A percentile compares a stretch with the other conserved stretches of the same genome.
These are phyloP conservation scores for Orcinus orca DNA, from an alignment of 2,113 vertebrate species.

Conservation along the genomic window DNA sequence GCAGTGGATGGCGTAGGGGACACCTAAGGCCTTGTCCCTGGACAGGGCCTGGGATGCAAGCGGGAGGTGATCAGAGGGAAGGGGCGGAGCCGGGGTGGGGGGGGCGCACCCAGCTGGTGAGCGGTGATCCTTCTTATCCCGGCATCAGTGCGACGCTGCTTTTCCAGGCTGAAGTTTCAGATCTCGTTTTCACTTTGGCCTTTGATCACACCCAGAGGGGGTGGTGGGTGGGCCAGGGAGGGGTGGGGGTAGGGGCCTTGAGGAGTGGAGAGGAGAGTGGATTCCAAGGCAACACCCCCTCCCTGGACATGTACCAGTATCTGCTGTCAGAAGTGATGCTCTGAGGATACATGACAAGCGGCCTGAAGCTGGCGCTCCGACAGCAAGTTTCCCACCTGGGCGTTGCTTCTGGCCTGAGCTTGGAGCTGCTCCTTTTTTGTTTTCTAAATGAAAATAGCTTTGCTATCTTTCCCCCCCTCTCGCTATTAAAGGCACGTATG, in stretches of 20 bases:
- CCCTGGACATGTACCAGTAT: not conserved
- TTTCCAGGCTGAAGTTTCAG: slow-evolving; percentile 72
- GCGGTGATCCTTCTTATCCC: slow-evolving; percentile 56
- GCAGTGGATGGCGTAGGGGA: no score
- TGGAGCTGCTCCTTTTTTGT: not conserved
- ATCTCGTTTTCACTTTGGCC: slow-evolving; percentile 66
- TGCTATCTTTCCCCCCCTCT: no score
- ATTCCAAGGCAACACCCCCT: not conserved
- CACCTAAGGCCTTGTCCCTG: not conserved
- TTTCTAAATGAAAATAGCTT: not conserved
- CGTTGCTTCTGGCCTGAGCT: rapidly evolving
- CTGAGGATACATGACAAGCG: not conserved
- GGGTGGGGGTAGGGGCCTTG: not conserved
- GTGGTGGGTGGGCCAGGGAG: not conserved
- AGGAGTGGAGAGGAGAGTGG: not conserved
- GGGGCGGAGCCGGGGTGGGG: rapidly evolving
- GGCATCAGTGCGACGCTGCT: not conserved
- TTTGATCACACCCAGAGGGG: not conserved
- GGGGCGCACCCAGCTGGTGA: slow-evolving; percentile 51
- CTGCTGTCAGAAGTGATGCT: not conserved
- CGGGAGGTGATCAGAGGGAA: not conserved
- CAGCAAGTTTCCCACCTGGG: rapidly evolving
- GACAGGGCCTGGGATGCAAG: not conserved
- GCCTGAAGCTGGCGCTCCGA: rapidly evolving
- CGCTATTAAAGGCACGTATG: not conserved